Conservation (phyloP, 2,888 invertebrate genomes). For the Drosophila lacicola region DNA sequence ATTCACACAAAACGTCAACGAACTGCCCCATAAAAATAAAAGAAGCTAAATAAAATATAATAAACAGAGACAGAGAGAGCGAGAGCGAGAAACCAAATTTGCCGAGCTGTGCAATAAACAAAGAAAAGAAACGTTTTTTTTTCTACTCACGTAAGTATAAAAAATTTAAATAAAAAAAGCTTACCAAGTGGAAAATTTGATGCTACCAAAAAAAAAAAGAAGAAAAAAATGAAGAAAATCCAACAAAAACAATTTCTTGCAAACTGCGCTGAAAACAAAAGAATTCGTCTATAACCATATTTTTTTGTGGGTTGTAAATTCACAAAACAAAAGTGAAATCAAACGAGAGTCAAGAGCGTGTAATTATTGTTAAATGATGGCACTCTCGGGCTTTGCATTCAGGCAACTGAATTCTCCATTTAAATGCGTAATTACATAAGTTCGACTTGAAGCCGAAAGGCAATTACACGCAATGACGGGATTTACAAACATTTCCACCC, state of each 20-base stretch:
- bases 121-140: slow-evolving; percentile 23
- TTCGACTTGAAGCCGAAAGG: too few species aligned
- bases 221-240: slow-evolving; percentile 1
- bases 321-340: slow-evolving; percentile 11
- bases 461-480: background rate
- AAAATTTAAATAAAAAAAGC: slow-evolving; percentile 28
- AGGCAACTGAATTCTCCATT: background rate
- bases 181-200: slow-evolving; percentile 56
- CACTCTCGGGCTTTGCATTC: slow-evolving; percentile 1
- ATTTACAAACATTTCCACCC: too few species aligned
- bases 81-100: slow-evolving; percentile 17
- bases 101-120: slow-evolving; percentile 22
- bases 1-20: slow-evolving; percentile 55
- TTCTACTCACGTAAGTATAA: slow-evolving; percentile 64
- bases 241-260: slow-evolving; percentile 18
- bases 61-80: slow-evolving; percentile 10
- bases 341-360: slow-evolving; percentile 3
- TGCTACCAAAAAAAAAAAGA: slow-evolving; percentile 64
- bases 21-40: slow-evolving; percentile 46
- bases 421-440: background rate
- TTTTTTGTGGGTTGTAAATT: background rate
- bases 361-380: background rate
- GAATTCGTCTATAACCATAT: slow-evolving; percentile 1
- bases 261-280: slow-evolving; percentile 30
- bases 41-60: slow-evolving; percentile 2